Percentiles rank a stretch among this genome's conserved stretches.
phyloP scores from a whole-genome alignment of 2,888 invertebrate genomes.

The Flexamia atlantica region DNA sequence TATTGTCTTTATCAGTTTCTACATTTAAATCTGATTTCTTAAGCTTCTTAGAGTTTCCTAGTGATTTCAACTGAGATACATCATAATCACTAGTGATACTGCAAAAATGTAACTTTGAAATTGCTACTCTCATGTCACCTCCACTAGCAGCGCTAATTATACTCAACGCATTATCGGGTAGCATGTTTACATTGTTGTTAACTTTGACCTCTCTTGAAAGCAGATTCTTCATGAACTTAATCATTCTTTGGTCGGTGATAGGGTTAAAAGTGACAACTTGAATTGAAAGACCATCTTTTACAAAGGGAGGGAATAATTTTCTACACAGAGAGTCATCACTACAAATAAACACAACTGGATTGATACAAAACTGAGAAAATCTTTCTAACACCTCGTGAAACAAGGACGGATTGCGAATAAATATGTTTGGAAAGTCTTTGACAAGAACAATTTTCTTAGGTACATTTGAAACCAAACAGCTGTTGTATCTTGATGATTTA shows the following conservation, averaged over 20 bases:
- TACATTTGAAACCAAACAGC: background rate
- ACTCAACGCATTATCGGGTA: conserved; percentile 1
- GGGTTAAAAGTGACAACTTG: conserved; percentile 51
- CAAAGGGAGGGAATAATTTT: conserved; percentile 19
- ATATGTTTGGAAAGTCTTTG: conserved; percentile 59
- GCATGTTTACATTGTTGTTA: background rate
- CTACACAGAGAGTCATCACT: conserved; percentile 50
- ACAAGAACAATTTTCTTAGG: conserved; percentile 46
- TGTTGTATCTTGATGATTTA: conserved; percentile 52
- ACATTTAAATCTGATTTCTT: background rate
- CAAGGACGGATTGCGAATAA: conserved; percentile 47
- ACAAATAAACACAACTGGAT: conserved; percentile 54
- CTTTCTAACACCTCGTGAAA: conserved; percentile 55
- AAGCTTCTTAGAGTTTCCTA: background rate
- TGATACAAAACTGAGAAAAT: conserved; percentile 25
- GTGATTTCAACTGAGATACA: background rate
- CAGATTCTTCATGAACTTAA: conserved; percentile 45
- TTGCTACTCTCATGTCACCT: conserved; percentile 56
- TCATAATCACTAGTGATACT: conserved; percentile 40
- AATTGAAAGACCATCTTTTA: conserved; percentile 15
- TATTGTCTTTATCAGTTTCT: conserved; percentile 42
- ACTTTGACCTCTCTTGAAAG: conserved; percentile 26
- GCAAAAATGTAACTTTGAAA: conserved; percentile 49
- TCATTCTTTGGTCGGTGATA: conserved; percentile 11
- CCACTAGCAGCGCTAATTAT: conserved; percentile 34